Base-by-base conservation (phyloP, 2,888 invertebrate species). In the Acanthosepion esculentum region DNA sequence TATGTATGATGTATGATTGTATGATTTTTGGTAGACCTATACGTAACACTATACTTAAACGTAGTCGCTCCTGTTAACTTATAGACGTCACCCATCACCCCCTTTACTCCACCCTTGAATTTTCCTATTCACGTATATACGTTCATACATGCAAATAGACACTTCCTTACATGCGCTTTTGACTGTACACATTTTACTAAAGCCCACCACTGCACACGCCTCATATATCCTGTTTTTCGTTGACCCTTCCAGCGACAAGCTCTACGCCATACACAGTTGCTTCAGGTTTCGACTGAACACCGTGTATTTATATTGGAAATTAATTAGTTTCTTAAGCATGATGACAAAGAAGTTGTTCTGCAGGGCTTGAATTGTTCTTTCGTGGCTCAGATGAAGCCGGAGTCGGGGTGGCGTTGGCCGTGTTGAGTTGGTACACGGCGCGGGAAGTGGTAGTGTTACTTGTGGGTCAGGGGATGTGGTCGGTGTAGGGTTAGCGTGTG, bases 201-300 rank as follows among this genome's bases (percentile, higher is more conserved):
- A n/a, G n/a, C 29, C 78, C 78, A 78, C 78, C 29, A 78, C 78
- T 78, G n/a, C 78, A n/a, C 78, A 78, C 78, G 78, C 78, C 78
- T 78, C 78, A n/a, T 78, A 78, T 78, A 78, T 78, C 78, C 78
- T 78, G 78, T 78, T n/a, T 78, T 78, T 78, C 7, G 78, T 78
- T n/a, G 78, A 78, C 29, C 78, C 78, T 78, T 78, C 78, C 78
- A 78, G 78, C 78, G 78, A 78, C 78, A 29, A 29, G 29, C 78
- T 78, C 78, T 8, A 7, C 78, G 78, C 78, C 29, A n/a, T 78
- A n/a, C 78, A n/a, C 78, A n/a, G 29, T n/a, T n/a, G 78, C 78
- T 78, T 78, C 78, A n/a, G 78, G 78, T 78, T 78, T 78, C 78
- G 29, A 78, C n/a, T 78, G 78, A 78, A 78, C 78, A 78, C 78